Percentiles rank a stretch among this genome's conserved stretches.
These are phyloP conservation scores for Columbina picui DNA, from an alignment of 2,113 vertebrate species.

Conservation along the genomic window DNA sequence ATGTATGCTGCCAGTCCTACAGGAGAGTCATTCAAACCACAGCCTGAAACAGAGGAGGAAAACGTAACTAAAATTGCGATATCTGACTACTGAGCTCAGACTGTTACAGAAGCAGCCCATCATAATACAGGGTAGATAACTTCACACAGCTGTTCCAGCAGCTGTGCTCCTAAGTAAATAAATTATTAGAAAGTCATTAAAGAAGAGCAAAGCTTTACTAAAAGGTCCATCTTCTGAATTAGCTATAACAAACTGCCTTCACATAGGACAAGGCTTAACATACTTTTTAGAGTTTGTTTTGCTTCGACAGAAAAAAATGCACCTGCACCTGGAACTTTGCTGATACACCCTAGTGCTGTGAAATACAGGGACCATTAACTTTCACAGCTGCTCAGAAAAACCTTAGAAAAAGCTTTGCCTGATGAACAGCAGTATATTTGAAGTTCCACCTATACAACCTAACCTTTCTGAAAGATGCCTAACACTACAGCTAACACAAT, in stretches of 20 bases:
- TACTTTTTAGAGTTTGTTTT: background rate
- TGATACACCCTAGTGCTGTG: background rate
- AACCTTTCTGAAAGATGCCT: background rate
- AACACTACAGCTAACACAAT: background rate
- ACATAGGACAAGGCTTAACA: background rate
- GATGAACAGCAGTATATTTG: background rate
- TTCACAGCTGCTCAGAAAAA: background rate
- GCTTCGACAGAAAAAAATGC: background rate
- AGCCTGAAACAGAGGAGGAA: slow-evolving; percentile 58
- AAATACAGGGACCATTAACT: background rate
- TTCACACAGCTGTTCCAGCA: background rate
- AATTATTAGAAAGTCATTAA: slow-evolving; percentile 44
- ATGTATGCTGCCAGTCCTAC: slow-evolving; percentile 81
- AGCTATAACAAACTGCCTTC: background rate
- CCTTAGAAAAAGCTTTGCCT: background rate
- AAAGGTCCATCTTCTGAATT: background rate
- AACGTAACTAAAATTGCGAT: background rate
- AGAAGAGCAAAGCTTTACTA: background rate
- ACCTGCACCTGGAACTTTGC: background rate
- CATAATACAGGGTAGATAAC: background rate
- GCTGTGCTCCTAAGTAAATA: background rate
- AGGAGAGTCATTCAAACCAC: slow-evolving; percentile 78
- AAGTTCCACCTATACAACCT: background rate
- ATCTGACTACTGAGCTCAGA: background rate
- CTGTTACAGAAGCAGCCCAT: background rate